Percentiles rank a stretch among this genome's conserved stretches.
These are phyloP conservation scores for Rhincodon typus DNA, from an alignment of 2,797 vertebrate genomes.

Conservation along the genomic window DNA sequence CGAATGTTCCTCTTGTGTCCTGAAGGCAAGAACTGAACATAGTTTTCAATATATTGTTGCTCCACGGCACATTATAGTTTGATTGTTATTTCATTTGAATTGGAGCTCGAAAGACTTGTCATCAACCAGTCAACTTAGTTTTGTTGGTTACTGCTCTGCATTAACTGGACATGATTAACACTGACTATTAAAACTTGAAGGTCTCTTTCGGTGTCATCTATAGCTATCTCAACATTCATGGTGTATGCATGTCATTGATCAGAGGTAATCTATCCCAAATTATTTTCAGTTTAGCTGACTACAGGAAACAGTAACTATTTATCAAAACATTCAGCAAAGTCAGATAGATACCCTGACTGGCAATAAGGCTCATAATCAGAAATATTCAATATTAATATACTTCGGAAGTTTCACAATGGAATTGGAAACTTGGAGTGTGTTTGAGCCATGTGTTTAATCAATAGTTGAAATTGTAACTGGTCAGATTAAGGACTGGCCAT, in stretches of 20 bases:
- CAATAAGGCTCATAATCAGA: neutral
- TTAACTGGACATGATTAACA: neutral
- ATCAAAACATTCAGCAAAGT: neutral
- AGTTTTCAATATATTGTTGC: neutral
- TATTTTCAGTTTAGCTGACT: neutral
- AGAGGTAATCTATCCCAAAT: neutral
- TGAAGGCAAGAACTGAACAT: neutral
- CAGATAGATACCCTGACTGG: neutral
- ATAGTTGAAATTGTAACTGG: neutral
- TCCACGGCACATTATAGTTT: neutral
- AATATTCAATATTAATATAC: neutral
- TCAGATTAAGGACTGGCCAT: neutral
- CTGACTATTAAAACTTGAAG: neutral
- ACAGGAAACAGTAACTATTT: neutral
- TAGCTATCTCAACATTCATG: neutral
- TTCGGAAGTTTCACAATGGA: neutral
- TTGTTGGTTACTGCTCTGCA: neutral
- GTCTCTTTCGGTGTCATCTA: neutral
- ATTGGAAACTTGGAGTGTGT: neutral
- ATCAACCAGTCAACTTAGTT: too few relatives aligned
- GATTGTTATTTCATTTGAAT: neutral
- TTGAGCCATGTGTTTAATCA: neutral
- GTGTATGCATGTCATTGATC: neutral
- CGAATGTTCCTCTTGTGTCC: neutral
- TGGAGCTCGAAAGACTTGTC: too few relatives aligned